Conservation (phyloP, 2,113 vertebrate species). For the Myrmophylax atrothorax region DNA sequence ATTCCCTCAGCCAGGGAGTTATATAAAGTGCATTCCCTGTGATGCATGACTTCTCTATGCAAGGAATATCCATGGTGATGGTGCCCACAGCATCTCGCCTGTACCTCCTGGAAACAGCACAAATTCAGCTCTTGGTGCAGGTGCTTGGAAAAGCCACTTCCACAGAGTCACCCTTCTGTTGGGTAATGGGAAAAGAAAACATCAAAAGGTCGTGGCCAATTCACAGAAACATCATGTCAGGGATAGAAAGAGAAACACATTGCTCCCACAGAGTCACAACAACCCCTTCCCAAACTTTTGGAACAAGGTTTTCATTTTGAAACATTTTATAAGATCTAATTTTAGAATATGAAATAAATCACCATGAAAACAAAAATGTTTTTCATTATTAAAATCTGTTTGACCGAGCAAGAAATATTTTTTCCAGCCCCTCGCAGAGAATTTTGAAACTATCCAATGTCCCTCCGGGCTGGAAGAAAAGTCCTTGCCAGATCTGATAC, state of each 20-base stretch:
- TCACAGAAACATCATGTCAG: neutral
- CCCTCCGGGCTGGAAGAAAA: neutral
- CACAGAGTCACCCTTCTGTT: neutral
- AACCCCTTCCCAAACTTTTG: neutral
- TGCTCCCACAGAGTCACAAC: neutral
- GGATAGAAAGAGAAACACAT: neutral
- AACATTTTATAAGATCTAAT: neutral
- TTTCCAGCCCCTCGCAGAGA: neutral
- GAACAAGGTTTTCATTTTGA: neutral
- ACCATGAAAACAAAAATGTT: neutral
- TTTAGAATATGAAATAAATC: neutral
- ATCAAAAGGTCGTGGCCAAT: neutral
- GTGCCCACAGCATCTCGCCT: neutral
- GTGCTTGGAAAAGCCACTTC: neutral
- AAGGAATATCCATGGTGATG: constrained; percentile 52
- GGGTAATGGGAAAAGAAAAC: neutral
- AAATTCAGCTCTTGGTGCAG: neutral
- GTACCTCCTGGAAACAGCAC: neutral
- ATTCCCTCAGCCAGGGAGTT: neutral
- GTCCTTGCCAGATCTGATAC: neutral
- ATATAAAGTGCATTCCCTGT: neutral
- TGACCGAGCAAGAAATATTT: neutral
- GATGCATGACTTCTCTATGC: neutral
- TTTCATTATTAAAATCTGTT: neutral
- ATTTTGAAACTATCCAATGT: neutral